phyloP scores from a whole-genome alignment of 1,140 invertebrate genomes.

The Bilobella aurantiaca region DNA sequence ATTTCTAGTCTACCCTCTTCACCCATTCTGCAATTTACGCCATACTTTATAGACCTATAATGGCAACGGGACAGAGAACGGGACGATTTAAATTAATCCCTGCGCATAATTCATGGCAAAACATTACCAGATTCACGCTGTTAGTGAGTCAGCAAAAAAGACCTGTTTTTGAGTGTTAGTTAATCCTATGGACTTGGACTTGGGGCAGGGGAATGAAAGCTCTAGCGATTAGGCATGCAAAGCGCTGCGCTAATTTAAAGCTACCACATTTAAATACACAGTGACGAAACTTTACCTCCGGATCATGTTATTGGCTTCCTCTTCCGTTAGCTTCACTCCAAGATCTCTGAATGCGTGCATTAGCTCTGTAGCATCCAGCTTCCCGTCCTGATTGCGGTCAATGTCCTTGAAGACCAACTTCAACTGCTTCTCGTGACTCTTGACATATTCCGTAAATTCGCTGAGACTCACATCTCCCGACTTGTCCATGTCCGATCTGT shows the following conservation, averaged over 20 bases:
- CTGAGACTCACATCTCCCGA: slow-evolving; percentile 78
- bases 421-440: slow-evolving; percentile 85
- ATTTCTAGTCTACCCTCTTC: slow-evolving; percentile 64
- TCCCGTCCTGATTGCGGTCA: slow-evolving; percentile 61
- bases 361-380: slow-evolving; percentile 16
- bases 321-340: slow-evolving; percentile 46
- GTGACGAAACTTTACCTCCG: slow-evolving; percentile 40
- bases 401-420: slow-evolving; percentile 75
- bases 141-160: too few relatives aligned
- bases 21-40: slow-evolving; percentile 10
- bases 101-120: too few relatives aligned
- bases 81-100: too few relatives aligned
- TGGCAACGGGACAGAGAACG: too few relatives aligned
- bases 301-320: slow-evolving; percentile 65
- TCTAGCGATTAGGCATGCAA: too few relatives aligned
- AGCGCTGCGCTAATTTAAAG: too few relatives aligned
- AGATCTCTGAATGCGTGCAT: slow-evolving; percentile 4
- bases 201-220: too few relatives aligned
- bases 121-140: too few relatives aligned
- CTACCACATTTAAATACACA: too few relatives aligned
- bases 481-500: slow-evolving; percentile 58
- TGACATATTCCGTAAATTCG: slow-evolving; percentile 86
- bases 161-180: too few relatives aligned
- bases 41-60: not conserved
- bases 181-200: too few relatives aligned